Percentiles rank a stretch among this genome's conserved stretches.
Evolutionary conservation across 2,797 vertebrate genomes (phyloP).

Genomic region (Mus caroli): DNA sequence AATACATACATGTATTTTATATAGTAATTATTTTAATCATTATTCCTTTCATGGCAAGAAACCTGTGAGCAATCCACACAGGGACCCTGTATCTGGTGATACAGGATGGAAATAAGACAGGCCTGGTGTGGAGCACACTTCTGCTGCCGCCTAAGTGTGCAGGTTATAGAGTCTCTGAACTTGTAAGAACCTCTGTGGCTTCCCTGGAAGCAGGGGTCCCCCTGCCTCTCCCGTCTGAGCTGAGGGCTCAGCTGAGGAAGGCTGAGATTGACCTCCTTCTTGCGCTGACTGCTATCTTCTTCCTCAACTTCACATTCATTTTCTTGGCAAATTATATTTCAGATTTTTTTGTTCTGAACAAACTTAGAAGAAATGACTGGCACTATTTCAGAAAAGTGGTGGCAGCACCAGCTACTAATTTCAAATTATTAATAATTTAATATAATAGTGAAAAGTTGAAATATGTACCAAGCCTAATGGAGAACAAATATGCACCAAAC

Average conservation of each 20-base stretch:
- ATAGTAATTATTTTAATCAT: not conserved
- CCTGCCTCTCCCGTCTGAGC: constrained; percentile 7
- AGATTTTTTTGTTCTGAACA: constrained; percentile 80
- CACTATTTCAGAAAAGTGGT: constrained; percentile 78
- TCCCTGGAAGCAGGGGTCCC: not conserved
- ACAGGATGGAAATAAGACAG: not conserved
- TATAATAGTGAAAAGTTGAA: constrained; percentile 86
- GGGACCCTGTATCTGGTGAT: not conserved
- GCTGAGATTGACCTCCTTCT: constrained; percentile 41
- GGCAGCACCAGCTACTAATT: constrained; percentile 82
- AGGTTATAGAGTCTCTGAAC: not conserved
- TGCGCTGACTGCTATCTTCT: constrained; percentile 54
- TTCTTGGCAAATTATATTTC: constrained; percentile 72
- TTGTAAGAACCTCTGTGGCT: not conserved
- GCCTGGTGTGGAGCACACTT: not conserved
- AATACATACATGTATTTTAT: not conserved
- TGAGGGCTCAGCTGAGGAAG: constrained; percentile 24
- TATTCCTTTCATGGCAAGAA: constrained; percentile 36
- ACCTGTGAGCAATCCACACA: not conserved
- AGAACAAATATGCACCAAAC: constrained; percentile 85
- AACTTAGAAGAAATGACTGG: constrained; percentile 75
- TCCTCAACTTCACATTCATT: constrained; percentile 56
- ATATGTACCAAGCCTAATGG: constrained; percentile 81
- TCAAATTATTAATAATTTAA: constrained; percentile 87
- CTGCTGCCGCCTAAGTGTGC: not conserved